Base-by-base conservation (phyloP, 2,797 vertebrate genomes). In the Columba guinea region DNA sequence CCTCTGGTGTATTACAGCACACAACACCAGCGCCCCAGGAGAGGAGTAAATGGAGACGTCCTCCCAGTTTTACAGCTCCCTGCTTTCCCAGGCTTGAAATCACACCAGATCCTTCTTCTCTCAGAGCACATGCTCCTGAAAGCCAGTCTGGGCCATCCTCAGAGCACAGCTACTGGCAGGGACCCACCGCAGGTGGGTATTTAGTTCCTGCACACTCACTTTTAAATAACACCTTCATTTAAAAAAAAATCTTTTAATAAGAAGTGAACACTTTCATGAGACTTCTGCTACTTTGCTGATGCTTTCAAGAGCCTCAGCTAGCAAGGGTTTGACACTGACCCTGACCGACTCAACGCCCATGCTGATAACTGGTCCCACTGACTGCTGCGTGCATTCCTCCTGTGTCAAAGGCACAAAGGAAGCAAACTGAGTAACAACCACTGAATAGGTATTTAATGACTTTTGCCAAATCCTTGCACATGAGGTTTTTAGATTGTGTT, bases 101-200 rank as follows among this genome's bases (percentile, higher is more conserved):
- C 1, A 2, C 28, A 55, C 39, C 48, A 76, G 58, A n/a, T 67
- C 64, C 23, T 49, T 58, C 46, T 32, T 27, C 10, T 51, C 18
- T n/a, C 15, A 18, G n/a, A 26, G n/a, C 4, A 2, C 4, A 7
- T 21, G 6, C 26, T 24, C 58, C 58, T 1, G 0, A 7, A 37
- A 55, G 9, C 0, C 0, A 6, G 8, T 34, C 68, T 59, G n/a
- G 35, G 30, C 64, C 0, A 1, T 44, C 21, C 63, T 62, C 2
- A 1, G 28, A 30, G 65, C 55, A 28, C 44, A 48, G n/a, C 13
- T 74, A 32, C 44, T 5, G 8, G 28, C 70, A 77, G 65, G 34
- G n/a, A 46, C 62, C 44, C 0, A 1, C 55, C 2, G 1, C 28
- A 46, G 28, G 41, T 4, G 44, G 48, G 30, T 39, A 9, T 39